These are phyloP conservation scores for Apocheima hispidaria DNA, from an alignment of 2,888 invertebrate genomes.

Conservation along the genomic window DNA sequence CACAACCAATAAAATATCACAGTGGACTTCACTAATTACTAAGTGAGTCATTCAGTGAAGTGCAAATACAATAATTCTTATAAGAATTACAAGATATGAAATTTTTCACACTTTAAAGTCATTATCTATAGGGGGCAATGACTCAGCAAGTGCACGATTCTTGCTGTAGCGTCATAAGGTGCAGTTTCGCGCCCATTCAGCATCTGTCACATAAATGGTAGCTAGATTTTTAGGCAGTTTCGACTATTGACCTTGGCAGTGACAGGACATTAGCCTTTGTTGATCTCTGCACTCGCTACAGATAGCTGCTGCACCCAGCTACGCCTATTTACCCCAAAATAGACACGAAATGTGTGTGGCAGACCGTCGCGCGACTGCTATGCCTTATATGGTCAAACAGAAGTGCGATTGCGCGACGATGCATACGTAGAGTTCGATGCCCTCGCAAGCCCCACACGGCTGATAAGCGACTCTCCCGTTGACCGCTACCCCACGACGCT, in stretches of 20 bases:
- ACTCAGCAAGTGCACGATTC: conserved; percentile 43
- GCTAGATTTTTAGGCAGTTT: conserved; percentile 50
- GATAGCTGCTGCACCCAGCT: conserved; percentile 45
- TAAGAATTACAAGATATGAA: conserved; percentile 13
- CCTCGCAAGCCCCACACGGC: conserved; percentile 61
- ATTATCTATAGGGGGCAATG: conserved; percentile 34
- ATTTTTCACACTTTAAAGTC: conserved; percentile 10
- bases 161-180: conserved; percentile 45
- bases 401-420: conserved; percentile 81
- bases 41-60: conserved; percentile 1
- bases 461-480: conserved; percentile 55
- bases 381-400: conserved; percentile 82
- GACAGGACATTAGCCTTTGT: conserved; percentile 66
- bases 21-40: neutral
- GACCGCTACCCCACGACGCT: conserved; percentile 33
- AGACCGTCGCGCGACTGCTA: conserved; percentile 66
- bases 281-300: conserved; percentile 46
- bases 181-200: conserved; percentile 37
- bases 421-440: conserved; percentile 81
- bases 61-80: conserved; percentile 16
- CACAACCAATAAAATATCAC: too few species aligned
- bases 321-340: conserved; percentile 65
- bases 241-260: conserved; percentile 70
- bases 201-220: conserved; percentile 43
- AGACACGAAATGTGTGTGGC: conserved; percentile 70